Evolutionary conservation across 2,797 vertebrate species (phyloP), one percentile per base, ranked within the genome.

Genomic region (Lates japonicus): DNA sequence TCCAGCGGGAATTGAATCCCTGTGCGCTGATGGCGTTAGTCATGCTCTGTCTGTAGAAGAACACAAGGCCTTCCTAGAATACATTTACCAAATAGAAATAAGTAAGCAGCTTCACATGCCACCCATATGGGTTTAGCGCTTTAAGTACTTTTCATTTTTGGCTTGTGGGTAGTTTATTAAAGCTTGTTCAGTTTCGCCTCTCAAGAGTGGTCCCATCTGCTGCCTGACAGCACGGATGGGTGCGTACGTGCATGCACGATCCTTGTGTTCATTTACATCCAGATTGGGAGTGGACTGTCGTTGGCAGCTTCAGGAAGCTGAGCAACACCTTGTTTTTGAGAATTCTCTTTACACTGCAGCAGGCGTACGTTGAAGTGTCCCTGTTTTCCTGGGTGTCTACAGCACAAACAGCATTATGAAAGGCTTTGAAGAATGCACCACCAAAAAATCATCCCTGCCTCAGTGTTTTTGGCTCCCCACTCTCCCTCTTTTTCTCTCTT

Each of bases 191-290:
- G 67, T 74, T 86, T 85, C 3, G 9, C 72, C 68, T 85, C 85
- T 85, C 49, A 67, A 52, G 69, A 81, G 71, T 81, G 76, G 67
- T 75, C 62, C 92, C 91, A 90, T 91, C 90, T 92, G 90, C 84
- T 90, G 78, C 76, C 82, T 73, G 69, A 86, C 75, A 86, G 76
- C 82, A 44, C 20, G 75, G 79, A 68, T 76, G 81, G 58, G 65
- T 77, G 81, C 55, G 7, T 74, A 74, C 58, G 70, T 74, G 59
- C 66, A 37, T 46, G 76, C 22, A 20, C 39, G 58, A 63, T 61
- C 64, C 58, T 44, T 59, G 49, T 49, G 70, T 88, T 82, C 68
- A 54, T 86, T 75, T 79, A 60, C 70, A 42, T 86, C 76, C 75
- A 86, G 81, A 88, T 82, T 84, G 83, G 70, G 33, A 70, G 48